Conservation (phyloP, 2,888 invertebrate species). For the Marronus borbonicus region DNA sequence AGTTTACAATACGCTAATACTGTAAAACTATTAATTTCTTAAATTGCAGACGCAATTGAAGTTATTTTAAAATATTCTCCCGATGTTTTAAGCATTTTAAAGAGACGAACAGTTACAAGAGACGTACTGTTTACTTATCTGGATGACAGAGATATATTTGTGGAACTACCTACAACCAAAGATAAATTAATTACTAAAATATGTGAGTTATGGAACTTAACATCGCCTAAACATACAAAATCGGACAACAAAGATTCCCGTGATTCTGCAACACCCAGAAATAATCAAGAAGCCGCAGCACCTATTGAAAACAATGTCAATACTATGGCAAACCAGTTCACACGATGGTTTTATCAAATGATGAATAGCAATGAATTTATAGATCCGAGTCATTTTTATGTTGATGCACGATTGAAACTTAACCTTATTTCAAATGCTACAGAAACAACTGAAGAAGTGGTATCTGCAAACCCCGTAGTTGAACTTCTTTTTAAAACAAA, state of each 20-base stretch:
- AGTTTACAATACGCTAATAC: slow-evolving; percentile 19
- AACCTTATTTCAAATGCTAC: slow-evolving; percentile 60
- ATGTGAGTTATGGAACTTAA: slow-evolving; percentile 68
- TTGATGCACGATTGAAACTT: slow-evolving; percentile 70
- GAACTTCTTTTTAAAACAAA: slow-evolving; percentile 67
- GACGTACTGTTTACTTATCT: slow-evolving; percentile 74
- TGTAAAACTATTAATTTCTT: slow-evolving; percentile 39
- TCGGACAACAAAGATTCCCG: background rate
- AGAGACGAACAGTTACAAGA: slow-evolving; percentile 72
- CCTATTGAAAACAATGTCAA: slow-evolving; percentile 62
- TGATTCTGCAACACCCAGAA: background rate
- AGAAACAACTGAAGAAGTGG: slow-evolving; percentile 60
- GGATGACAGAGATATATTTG: slow-evolving; percentile 69
- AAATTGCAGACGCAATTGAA: slow-evolving; percentile 72
- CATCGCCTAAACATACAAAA: slow-evolving; percentile 12
- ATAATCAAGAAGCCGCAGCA: slow-evolving; percentile 11
- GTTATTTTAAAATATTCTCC: slow-evolving; percentile 72
- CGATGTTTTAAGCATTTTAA: slow-evolving; percentile 70
- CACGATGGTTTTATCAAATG: slow-evolving; percentile 74
- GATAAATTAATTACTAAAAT: slow-evolving; percentile 70
- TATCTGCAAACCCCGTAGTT: slow-evolving; percentile 66
- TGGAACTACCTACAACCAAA: slow-evolving; percentile 72
- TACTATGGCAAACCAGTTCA: slow-evolving; percentile 73
- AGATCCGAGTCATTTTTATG: slow-evolving; percentile 73
- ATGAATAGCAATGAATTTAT: slow-evolving; percentile 69